phyloP scores from a whole-genome alignment of 2,888 invertebrate species.

The Cephonodes hylas region DNA sequence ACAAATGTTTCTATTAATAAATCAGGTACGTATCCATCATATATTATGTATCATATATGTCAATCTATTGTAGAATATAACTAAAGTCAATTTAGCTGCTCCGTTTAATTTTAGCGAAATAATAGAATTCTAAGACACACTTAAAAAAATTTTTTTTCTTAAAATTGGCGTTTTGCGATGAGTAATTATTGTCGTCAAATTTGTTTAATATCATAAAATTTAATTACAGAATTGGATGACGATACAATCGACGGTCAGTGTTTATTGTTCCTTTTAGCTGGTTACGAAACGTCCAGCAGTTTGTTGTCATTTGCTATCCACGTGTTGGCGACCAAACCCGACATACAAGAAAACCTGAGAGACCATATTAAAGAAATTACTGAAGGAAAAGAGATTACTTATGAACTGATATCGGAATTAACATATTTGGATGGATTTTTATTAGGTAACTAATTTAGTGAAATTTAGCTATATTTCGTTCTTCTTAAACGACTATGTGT shows the following conservation, averaged over 20 bases:
- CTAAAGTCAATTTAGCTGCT: too few species aligned
- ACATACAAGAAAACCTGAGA: constrained; percentile 69
- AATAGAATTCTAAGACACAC: too few species aligned
- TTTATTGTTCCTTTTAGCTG: constrained; percentile 81
- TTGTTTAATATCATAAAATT: not conserved
- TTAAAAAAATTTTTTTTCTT: too few species aligned
- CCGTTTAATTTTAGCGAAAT: too few species aligned
- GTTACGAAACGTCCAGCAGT: constrained; percentile 83
- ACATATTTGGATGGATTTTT: constrained; percentile 66
- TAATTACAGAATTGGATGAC: constrained; percentile 68
- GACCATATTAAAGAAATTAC: constrained; percentile 62
- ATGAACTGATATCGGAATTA: constrained; percentile 58
- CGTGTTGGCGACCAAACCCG: constrained; percentile 71
- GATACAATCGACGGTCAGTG: constrained; percentile 80
- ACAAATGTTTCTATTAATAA: constrained; percentile 32
- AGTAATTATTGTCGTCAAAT: too few species aligned
- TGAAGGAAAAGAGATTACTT: constrained; percentile 58
- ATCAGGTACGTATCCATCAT: constrained; percentile 49
- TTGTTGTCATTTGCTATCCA: constrained; percentile 79
- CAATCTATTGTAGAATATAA: too few species aligned
- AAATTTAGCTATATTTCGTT: not conserved
- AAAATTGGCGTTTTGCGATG: too few species aligned
- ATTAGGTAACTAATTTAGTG: constrained; percentile 42
- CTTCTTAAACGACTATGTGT: too few species aligned
- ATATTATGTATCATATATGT: too few species aligned